Percentiles rank a stretch among this genome's conserved stretches.
Evolutionary conservation across 2,888 invertebrate species (phyloP).

Genomic region (Aleiodes alternator): DNA sequence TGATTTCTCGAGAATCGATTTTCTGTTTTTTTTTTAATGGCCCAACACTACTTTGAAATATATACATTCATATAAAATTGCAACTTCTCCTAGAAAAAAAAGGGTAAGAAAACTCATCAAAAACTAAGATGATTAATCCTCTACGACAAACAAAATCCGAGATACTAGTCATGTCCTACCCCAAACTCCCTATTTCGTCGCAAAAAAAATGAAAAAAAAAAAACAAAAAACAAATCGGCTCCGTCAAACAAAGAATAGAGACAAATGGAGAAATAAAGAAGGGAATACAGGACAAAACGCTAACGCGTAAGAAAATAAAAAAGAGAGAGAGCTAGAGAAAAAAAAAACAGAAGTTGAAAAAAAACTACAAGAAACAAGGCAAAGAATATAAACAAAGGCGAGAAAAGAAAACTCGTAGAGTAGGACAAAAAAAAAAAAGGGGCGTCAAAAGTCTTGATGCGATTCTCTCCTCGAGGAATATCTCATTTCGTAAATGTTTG

Average conservation of each 20-base stretch:
- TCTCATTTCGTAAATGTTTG: conserved; percentile 69
- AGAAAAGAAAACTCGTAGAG: conserved; percentile 46
- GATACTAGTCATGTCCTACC: no score
- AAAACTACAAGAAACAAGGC: conserved; percentile 50
- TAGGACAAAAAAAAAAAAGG: conserved; percentile 47
- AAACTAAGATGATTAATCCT: neutral
- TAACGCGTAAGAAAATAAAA: conserved; percentile 35
- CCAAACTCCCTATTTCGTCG: no score
- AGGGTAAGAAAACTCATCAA: no score
- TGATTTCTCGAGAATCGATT: no score
- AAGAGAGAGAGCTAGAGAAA: conserved; percentile 37
- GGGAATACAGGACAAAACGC: conserved; percentile 29
- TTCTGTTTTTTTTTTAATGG: no score
- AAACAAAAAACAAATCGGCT: conserved; percentile 32
- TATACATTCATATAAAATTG: no score
- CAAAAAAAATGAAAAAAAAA: conserved; percentile 8
- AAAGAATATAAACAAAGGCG: conserved; percentile 58
- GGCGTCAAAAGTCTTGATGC: conserved; percentile 64
- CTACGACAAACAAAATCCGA: no score
- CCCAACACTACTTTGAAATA: no score
- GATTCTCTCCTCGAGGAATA: conserved; percentile 61
- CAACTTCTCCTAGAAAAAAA: no score
- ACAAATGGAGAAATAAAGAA: conserved; percentile 40
- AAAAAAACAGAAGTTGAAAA: conserved; percentile 35
- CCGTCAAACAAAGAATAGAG: conserved; percentile 34